Evolutionary conservation across 2,888 invertebrate species (phyloP).

Genomic region (Drosophila antonietae): DNA sequence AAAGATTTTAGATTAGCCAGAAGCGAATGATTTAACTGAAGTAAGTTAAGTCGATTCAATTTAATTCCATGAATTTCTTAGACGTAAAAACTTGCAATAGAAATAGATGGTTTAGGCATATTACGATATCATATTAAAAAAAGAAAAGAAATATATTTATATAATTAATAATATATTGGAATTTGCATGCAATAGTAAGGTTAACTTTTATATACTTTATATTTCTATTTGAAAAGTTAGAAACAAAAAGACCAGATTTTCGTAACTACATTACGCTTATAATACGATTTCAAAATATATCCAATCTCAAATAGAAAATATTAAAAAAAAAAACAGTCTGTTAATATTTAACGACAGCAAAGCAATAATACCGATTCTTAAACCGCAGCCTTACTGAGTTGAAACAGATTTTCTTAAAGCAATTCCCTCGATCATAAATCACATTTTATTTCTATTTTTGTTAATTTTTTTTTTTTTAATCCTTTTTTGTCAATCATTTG

Average conservation of each 20-base stretch:
- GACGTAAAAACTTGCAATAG: neutral
- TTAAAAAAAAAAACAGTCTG: neutral
- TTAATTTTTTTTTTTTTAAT: neutral
- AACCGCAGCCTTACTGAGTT: neutral
- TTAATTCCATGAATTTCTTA: neutral
- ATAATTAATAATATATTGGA: too few species aligned
- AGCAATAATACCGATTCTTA: neutral
- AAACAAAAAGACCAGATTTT: too few species aligned
- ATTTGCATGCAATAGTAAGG: too few species aligned
- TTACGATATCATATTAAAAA: neutral
- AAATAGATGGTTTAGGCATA: neutral
- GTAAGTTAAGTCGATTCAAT: neutral
- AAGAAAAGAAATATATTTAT: too few species aligned
- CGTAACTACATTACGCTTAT: neutral
- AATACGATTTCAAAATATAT: neutral
- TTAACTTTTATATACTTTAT: too few species aligned
- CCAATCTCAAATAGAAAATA: neutral
- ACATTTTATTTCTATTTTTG: neutral
- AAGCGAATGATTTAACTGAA: slow-evolving; percentile 6
- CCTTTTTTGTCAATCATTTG: neutral
- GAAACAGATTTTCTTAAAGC: neutral
- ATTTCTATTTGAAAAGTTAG: too few species aligned
- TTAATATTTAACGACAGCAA: neutral
- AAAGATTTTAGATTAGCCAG: neutral
- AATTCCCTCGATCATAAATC: neutral